phyloP scores from a whole-genome alignment of 1,140 invertebrate genomes.

The Cydia amplana region DNA sequence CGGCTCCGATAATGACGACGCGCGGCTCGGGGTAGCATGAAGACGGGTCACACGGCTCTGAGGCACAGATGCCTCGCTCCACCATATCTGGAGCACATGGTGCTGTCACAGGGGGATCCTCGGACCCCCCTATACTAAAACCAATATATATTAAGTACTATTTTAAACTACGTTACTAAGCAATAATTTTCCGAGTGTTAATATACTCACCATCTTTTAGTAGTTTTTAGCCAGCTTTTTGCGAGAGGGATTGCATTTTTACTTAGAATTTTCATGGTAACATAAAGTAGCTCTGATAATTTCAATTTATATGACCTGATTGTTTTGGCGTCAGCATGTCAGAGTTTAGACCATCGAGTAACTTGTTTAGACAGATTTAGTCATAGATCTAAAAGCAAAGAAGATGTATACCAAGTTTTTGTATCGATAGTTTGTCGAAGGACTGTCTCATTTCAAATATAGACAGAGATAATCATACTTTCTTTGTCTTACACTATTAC shows the following conservation, averaged over 20 bases:
- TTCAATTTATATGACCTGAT: neutral
- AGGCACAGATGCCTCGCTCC: conserved; percentile 56
- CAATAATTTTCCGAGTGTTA: neutral
- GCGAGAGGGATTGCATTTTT: neutral
- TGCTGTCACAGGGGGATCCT: conserved; percentile 44
- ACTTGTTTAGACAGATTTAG: neutral
- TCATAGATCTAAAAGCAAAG: neutral
- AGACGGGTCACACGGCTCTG: conserved; percentile 55
- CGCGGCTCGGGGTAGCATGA: conserved; percentile 80
- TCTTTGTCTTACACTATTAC: too few relatives aligned
- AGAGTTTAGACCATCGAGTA: too few relatives aligned
- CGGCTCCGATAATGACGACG: conserved; percentile 85
- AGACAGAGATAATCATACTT: too few relatives aligned
- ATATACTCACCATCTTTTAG: neutral
- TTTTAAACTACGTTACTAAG: conserved; percentile 23
- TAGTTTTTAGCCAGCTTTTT: neutral
- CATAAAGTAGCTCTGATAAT: neutral
- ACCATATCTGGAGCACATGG: conserved; percentile 60
- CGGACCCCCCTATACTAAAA: conserved; percentile 46
- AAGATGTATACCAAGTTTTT: neutral
- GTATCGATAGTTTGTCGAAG: too few relatives aligned
- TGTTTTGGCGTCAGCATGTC: neutral
- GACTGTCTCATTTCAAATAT: too few relatives aligned
- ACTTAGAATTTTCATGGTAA: conserved; percentile 12
- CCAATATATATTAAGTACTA: conserved; percentile 18